phyloP scores from a whole-genome alignment of 2,888 invertebrate genomes.

The Leucania comma region DNA sequence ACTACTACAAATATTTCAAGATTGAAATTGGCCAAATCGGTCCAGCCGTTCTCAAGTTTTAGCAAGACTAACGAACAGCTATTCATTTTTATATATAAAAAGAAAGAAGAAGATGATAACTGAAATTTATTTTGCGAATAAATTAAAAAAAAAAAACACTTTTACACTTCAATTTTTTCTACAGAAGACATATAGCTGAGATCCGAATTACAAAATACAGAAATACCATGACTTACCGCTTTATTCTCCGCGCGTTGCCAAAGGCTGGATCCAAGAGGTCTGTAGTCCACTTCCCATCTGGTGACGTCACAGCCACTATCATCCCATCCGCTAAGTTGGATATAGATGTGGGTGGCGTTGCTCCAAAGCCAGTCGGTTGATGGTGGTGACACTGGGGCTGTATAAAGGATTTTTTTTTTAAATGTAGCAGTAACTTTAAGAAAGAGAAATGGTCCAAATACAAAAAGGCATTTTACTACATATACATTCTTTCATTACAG shows the following conservation, averaged over 20 bases:
- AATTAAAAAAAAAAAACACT: no score
- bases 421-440: background rate
- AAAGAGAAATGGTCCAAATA: background rate
- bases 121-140: no score
- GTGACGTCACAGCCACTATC: conserved; percentile 96
- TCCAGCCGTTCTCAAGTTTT: no score
- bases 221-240: conserved; percentile 75
- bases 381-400: conserved; percentile 92
- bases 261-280: conserved; percentile 86
- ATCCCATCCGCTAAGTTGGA: conserved; percentile 96
- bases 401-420: background rate
- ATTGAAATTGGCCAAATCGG: no score
- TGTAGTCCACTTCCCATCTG: conserved; percentile 95
- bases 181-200: background rate
- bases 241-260: conserved; percentile 88
- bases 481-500: background rate
- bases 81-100: no score
- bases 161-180: no score
- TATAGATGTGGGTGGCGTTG: conserved; percentile 95
- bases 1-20: no score
- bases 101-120: no score
- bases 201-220: no score
- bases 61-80: no score
- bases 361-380: conserved; percentile 95
- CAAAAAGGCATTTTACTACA: background rate